These are phyloP conservation scores for Rhamnusium bicolor DNA, from an alignment of 2,888 invertebrate genomes.

Conservation along the genomic window DNA sequence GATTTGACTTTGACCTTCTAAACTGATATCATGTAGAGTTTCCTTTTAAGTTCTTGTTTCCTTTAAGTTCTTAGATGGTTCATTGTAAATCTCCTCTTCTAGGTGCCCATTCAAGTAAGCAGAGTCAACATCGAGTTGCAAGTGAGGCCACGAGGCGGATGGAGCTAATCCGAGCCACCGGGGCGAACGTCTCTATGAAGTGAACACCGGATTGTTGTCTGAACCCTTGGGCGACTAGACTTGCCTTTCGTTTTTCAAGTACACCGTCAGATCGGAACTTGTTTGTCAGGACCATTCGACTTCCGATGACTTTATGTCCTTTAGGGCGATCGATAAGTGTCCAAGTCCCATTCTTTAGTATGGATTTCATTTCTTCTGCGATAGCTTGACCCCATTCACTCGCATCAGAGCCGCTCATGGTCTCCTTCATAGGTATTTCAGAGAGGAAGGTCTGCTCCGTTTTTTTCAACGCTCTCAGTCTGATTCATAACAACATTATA, in stretches of 20 bases:
- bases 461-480: no score
- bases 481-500: conserved; percentile 14
- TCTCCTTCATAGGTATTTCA: conserved; percentile 41
- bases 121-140: conserved; percentile 18
- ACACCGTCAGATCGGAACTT: conserved; percentile 30
- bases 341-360: conserved; percentile 53
- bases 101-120: conserved; percentile 30
- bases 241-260: conserved; percentile 22
- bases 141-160: conserved; percentile 19
- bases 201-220: conserved; percentile 23
- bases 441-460: conserved; percentile 17
- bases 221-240: conserved; percentile 34
- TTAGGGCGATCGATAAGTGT: conserved; percentile 46
- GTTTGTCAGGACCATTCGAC: conserved; percentile 34
- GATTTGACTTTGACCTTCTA: background rate
- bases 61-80: no score
- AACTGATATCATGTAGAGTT: no score
- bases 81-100: conserved; percentile 26
- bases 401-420: conserved; percentile 28
- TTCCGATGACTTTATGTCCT: conserved; percentile 44
- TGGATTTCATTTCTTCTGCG: conserved; percentile 39
- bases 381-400: conserved; percentile 51
- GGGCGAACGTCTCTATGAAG: conserved; percentile 37
- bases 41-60: no score
- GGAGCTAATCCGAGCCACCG: conserved; percentile 27